phyloP scores from a whole-genome alignment of 2,888 invertebrate species.

The Drosophila nr. perissopoda region DNA sequence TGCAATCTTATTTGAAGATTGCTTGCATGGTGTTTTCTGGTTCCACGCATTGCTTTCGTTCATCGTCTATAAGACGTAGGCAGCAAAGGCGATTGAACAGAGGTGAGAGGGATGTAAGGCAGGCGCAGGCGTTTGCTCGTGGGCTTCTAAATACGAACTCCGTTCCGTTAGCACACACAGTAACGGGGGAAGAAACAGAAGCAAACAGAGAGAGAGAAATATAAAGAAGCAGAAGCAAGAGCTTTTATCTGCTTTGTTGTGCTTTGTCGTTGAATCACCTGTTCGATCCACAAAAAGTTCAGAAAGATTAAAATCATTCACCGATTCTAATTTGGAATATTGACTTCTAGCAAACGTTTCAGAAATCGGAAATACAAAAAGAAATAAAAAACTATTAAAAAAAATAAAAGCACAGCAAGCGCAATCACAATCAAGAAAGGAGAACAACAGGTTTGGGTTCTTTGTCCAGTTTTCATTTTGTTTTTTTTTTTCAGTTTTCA shows the following conservation, averaged over 20 bases:
- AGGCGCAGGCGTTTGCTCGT: conserved; percentile 25
- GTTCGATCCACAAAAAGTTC: neutral
- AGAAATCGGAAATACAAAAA: conserved; percentile 22
- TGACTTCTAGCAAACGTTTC: conserved; percentile 23
- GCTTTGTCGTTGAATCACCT: conserved; percentile 24
- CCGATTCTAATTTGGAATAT: conserved; percentile 17
- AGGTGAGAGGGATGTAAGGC: neutral
- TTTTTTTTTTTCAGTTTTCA: neutral
- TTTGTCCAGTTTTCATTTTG: conserved; percentile 1
- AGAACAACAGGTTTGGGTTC: neutral
- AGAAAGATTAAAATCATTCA: conserved; percentile 7
- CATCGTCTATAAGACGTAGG: conserved; percentile 37
- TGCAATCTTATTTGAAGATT: neutral
- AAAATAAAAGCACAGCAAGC: conserved; percentile 1
- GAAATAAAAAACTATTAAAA: conserved; percentile 6
- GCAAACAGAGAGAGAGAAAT: neutral
- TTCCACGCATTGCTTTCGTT: conserved; percentile 25
- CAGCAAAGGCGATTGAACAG: neutral
- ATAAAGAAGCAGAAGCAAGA: neutral
- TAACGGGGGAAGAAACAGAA: neutral
- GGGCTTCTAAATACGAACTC: conserved; percentile 18
- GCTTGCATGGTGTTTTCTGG: neutral
- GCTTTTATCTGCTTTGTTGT: conserved; percentile 15
- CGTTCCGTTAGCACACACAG: conserved; percentile 3
- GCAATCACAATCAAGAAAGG: neutral